These are phyloP conservation scores for Calliopsis andreniformis DNA, from an alignment of 1,140 invertebrate genomes.

Conservation along the genomic window DNA sequence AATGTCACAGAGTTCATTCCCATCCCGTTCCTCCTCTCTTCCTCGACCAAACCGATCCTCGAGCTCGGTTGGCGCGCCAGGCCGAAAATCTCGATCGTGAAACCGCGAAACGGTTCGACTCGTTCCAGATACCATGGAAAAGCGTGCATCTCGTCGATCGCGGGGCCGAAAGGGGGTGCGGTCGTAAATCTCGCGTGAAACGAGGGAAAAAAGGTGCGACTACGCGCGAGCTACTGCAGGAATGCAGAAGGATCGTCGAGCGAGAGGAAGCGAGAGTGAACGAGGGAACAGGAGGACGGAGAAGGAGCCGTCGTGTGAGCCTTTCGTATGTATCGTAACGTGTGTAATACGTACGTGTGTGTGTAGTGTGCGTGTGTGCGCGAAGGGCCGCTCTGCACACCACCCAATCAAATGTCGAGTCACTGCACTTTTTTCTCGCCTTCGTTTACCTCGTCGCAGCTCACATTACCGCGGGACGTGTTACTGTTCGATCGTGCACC, in stretches of 20 bases:
- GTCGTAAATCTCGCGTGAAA: conserved; percentile 45
- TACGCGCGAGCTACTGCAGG: conserved; percentile 41
- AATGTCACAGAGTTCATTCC: not conserved
- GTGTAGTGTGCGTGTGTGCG: not conserved
- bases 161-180: conserved; percentile 28
- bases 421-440: conserved; percentile 44
- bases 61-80: too few relatives aligned
- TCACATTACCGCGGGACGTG: conserved; percentile 24
- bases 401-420: conserved; percentile 39
- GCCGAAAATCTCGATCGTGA: not conserved
- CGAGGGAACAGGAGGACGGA: conserved; percentile 4
- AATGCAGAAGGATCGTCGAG: conserved; percentile 35
- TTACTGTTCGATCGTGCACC: conserved; percentile 26
- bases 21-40: not conserved
- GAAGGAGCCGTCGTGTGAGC: conserved; percentile 29
- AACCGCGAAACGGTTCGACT: too few relatives aligned
- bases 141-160: not conserved
- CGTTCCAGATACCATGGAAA: conserved; percentile 17
- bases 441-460: not conserved
- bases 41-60: too few relatives aligned
- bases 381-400: conserved; percentile 1
- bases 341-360: conserved; percentile 34
- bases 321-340: conserved; percentile 16
- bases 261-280: not conserved
- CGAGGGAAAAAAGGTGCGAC: conserved; percentile 12